These are phyloP conservation scores for Pavo muticus DNA, from an alignment of 2,113 vertebrate genomes.

Conservation along the genomic window DNA sequence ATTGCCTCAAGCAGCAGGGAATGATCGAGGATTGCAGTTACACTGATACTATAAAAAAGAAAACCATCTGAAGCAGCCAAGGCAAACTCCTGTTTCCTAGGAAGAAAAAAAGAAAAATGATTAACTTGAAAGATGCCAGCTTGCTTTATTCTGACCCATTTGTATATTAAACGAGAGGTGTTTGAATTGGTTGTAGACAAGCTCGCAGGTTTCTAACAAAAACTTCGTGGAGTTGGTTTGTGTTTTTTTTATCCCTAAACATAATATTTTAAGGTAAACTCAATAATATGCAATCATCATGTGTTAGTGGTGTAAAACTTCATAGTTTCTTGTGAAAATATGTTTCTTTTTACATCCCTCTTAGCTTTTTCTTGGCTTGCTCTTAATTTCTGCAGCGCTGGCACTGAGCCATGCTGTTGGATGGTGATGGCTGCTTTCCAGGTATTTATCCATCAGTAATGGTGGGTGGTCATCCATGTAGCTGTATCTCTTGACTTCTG, in stretches of 20 bases:
- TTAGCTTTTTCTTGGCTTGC: neutral
- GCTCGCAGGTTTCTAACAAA: neutral
- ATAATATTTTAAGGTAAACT: neutral
- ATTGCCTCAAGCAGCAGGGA: slow-evolving; percentile 48
- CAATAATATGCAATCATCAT: neutral
- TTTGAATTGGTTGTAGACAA: neutral
- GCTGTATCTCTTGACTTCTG: neutral
- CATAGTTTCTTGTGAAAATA: neutral
- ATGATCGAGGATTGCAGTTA: neutral
- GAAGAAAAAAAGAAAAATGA: neutral
- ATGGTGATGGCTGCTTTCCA: neutral
- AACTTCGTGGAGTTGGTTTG: fast-evolving
- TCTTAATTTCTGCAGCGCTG: neutral
- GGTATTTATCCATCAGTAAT: neutral
- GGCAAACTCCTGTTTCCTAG: neutral
- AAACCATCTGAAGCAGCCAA: neutral
- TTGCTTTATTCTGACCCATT: neutral
- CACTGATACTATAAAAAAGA: neutral
- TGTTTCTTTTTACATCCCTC: fast-evolving
- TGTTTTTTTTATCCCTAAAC: neutral
- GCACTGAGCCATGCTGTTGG: too few relatives aligned
- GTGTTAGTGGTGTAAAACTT: neutral
- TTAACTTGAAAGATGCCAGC: neutral
- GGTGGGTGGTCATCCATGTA: neutral
- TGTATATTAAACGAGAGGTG: neutral